Conservation (phyloP, 2,888 invertebrate species). For the Nomada ferruginata region DNA sequence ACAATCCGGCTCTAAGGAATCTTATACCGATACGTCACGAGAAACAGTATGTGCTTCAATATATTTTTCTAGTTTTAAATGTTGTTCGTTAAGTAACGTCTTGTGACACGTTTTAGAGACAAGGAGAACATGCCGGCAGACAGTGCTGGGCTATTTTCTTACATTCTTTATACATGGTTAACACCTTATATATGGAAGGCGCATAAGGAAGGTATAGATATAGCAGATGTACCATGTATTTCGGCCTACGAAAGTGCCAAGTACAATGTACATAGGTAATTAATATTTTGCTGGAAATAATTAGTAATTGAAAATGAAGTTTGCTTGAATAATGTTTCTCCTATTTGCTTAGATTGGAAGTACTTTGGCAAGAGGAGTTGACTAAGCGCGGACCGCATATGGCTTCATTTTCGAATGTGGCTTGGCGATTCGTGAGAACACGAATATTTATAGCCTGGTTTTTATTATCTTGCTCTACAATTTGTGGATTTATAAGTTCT, state of each 20-base stretch:
- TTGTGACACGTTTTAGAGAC: slow-evolving; percentile 62
- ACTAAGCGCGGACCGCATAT: slow-evolving; percentile 82
- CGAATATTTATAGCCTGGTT: slow-evolving; percentile 83
- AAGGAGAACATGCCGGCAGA: slow-evolving; percentile 83
- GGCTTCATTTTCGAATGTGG: slow-evolving; percentile 84
- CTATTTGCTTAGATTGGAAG: slow-evolving; percentile 82
- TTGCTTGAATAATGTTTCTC: neutral
- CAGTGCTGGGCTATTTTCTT: slow-evolving; percentile 84
- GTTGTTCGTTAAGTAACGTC: neutral
- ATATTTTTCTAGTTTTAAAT: neutral
- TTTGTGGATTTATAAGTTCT: slow-evolving; percentile 85
- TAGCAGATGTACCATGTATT: slow-evolving; percentile 82
- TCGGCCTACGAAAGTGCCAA: slow-evolving; percentile 85
- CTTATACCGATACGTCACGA: slow-evolving; percentile 77
- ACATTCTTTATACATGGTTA: slow-evolving; percentile 85
- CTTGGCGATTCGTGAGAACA: slow-evolving; percentile 85
- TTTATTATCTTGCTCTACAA: slow-evolving; percentile 82
- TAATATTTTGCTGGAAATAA: neutral
- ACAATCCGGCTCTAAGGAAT: slow-evolving; percentile 75
- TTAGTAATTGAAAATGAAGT: neutral
- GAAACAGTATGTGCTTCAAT: slow-evolving; percentile 65
- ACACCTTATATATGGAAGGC: slow-evolving; percentile 85
- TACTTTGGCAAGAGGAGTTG: slow-evolving; percentile 85
- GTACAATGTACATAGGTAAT: slow-evolving; percentile 85
- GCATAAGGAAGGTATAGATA: slow-evolving; percentile 83